Base-by-base conservation (phyloP, 2,888 invertebrate species). In the Drosophila basisetae region DNA sequence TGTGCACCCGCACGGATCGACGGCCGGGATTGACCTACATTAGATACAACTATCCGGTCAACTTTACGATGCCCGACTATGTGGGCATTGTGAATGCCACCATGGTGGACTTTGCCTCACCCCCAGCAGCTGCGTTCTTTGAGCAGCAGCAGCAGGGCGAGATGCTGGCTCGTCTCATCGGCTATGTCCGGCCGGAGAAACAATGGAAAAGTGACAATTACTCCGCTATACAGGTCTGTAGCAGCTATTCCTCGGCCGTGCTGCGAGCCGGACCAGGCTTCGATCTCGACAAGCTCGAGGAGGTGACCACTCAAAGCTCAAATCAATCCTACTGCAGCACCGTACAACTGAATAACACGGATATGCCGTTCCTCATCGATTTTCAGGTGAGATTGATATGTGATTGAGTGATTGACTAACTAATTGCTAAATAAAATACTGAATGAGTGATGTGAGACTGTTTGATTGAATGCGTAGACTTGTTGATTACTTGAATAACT, bases 1-100 rank as follows among this genome's bases (percentile, higher is more conserved):
- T 97, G 91, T 98, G 98, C 91, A 96, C 97, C 68, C 94, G 95
- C 60, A 94, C 96, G 80, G 97, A 97, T 92, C 96, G 96, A 77
- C 95, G 98, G 31, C 98, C 98, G 0, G 99, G 98, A 0, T 94
- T 98, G 4, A 98, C 98, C 0, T 97, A 97, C 83, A 94, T 98
- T 31, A 96, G 97, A 84, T 98, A 98, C 92, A 96, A 97, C 83
- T 96, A 97, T 91, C 98, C 98, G 0, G 96, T 97, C 0, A 97
- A 99, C 93, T 96, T 96, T 92, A 95, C 96, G 37, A 97, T 98
- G 90, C 99, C 99, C 0, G 99, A 99, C 91, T 96, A 95, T 75
- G 98, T 98, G 22, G 95, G 96, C 0, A 96, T 98, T 50, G 96
- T 98, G 7, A 97, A 97, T 90, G 96, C 97, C 5, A 97, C 98